A percentile compares a stretch with the other conserved stretches of the same genome.
phyloP scores from a whole-genome alignment of 2,113 vertebrate species.

The Brachyhypopomus occidentalis region DNA sequence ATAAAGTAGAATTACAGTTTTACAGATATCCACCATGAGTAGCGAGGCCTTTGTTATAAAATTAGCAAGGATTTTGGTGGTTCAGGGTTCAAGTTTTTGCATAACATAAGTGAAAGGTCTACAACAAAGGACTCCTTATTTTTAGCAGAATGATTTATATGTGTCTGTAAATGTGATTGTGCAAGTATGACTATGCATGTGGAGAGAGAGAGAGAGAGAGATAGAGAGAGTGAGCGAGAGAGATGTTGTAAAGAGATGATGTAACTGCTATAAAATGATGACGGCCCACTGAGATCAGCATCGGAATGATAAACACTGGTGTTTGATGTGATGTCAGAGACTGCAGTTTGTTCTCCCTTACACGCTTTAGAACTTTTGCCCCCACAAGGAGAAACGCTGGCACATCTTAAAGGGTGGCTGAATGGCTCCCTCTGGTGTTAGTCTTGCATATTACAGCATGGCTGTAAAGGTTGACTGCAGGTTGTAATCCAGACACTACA shows the following conservation, averaged over 20 bases:
- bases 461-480: not conserved
- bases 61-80: slow-evolving; percentile 39
- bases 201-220: slow-evolving; percentile 19
- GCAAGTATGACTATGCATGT: slow-evolving; percentile 17
- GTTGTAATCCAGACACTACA: not conserved
- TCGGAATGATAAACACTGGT: not conserved
- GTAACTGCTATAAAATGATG: not conserved
- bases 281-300: slow-evolving; percentile 1
- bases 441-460: slow-evolving; percentile 26
- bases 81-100: slow-evolving; percentile 31
- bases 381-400: not conserved
- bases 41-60: slow-evolving; percentile 22
- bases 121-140: not conserved
- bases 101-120: too few relatives aligned
- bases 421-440: slow-evolving; percentile 55
- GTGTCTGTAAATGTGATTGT: slow-evolving; percentile 8
- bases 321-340: slow-evolving; percentile 39
- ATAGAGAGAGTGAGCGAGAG: not conserved
- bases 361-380: not conserved
- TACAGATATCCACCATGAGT: slow-evolving; percentile 12
- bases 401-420: not conserved
- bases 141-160: slow-evolving; percentile 16
- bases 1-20: slow-evolving; percentile 5
- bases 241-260: not conserved
- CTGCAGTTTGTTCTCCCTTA: not conserved